phyloP scores from a whole-genome alignment of 2,113 vertebrate species.

The Perca flavescens region DNA sequence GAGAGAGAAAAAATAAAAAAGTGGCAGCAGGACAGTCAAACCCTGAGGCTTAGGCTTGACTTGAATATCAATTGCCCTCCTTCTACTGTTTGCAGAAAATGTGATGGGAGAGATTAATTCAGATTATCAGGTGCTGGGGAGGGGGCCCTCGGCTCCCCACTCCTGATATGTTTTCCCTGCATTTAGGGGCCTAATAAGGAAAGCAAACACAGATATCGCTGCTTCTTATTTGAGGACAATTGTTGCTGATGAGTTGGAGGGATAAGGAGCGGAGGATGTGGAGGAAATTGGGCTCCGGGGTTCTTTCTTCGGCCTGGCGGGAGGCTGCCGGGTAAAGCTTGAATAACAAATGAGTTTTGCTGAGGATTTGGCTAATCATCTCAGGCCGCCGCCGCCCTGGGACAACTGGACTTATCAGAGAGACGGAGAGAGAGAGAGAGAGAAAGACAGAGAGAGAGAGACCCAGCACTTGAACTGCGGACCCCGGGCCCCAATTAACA shows the following conservation, averaged over 20 bases:
- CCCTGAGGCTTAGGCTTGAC: background rate
- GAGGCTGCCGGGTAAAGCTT: slow-evolving; percentile 75
- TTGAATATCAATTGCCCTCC: background rate
- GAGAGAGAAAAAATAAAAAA: background rate
- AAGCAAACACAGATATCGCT: slow-evolving; percentile 72
- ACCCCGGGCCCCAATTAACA: slow-evolving; percentile 91
- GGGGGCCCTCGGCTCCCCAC: slow-evolving; percentile 35
- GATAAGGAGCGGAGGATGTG: slow-evolving; percentile 76
- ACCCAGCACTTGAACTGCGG: slow-evolving; percentile 85
- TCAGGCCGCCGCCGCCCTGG: slow-evolving; percentile 64
- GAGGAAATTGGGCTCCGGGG: slow-evolving; percentile 74
- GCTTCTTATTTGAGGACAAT: slow-evolving; percentile 68
- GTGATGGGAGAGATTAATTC: slow-evolving; percentile 83
- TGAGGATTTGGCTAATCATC: slow-evolving; percentile 84
- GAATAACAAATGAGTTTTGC: slow-evolving; percentile 85
- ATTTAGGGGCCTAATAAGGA: slow-evolving; percentile 69
- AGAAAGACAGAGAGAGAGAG: slow-evolving; percentile 50
- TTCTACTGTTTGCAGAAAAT: slow-evolving; percentile 39
- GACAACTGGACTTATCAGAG: slow-evolving; percentile 82
- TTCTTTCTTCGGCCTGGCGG: slow-evolving; percentile 66
- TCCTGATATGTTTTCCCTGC: slow-evolving; percentile 68
- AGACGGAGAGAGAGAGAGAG: slow-evolving; percentile 16
- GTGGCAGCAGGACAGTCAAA: slow-evolving; percentile 8
- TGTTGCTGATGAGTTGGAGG: slow-evolving; percentile 71
- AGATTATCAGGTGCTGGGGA: slow-evolving; percentile 79